Conservation (phyloP, 2,113 vertebrate species). For the Mesembrinibis cayennensis region DNA sequence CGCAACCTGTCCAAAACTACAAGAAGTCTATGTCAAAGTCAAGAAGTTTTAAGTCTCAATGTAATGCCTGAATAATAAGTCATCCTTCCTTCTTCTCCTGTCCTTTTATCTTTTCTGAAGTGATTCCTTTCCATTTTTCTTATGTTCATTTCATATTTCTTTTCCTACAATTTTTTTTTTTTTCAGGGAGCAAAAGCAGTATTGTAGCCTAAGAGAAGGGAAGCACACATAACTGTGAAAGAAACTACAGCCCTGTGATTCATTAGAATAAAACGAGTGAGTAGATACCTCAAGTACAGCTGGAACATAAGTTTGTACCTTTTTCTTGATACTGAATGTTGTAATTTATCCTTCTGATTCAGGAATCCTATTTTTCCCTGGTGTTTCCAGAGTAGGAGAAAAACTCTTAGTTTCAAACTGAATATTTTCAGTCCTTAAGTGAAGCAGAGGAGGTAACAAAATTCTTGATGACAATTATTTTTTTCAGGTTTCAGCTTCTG, state of each 20-base stretch:
- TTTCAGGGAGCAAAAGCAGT: background rate
- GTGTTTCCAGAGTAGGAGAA: background rate
- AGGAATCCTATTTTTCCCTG: background rate
- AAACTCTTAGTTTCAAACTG: background rate
- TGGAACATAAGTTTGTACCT: fast-evolving
- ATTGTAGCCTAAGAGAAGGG: background rate
- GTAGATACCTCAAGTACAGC: background rate
- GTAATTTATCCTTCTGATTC: background rate
- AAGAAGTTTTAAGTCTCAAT: background rate
- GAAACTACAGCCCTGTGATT: background rate
- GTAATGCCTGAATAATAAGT: background rate
- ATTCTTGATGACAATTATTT: background rate
- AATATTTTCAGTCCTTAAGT: background rate
- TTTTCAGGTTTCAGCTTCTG: background rate
- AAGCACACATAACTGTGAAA: background rate
- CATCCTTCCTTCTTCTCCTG: background rate
- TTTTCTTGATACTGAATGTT: background rate
- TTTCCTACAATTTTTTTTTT: background rate
- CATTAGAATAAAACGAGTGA: background rate
- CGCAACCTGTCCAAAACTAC: background rate
- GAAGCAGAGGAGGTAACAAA: background rate
- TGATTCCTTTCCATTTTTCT: background rate
- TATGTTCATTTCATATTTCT: background rate
- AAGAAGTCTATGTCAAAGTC: background rate
- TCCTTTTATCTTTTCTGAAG: background rate